These are phyloP conservation scores for Geophilus truncorum DNA, from an alignment of 2,888 invertebrate genomes.

Conservation along the genomic window DNA sequence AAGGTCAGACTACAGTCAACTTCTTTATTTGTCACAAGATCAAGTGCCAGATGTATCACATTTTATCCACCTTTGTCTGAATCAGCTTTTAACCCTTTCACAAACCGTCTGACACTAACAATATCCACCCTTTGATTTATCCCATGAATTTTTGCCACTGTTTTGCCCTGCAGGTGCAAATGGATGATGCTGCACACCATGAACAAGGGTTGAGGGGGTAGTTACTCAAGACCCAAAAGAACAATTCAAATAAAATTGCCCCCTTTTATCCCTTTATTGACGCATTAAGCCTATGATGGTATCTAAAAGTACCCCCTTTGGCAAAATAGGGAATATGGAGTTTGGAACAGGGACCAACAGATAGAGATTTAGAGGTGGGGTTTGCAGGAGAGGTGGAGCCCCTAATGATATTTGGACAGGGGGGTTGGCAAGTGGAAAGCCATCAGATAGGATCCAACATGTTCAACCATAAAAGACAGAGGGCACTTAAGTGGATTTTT, in stretches of 20 bases:
- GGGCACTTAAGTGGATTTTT: not conserved
- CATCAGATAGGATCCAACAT: not conserved
- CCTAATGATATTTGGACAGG: constrained; percentile 11
- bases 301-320: constrained; percentile 12
- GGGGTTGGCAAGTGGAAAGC: constrained; percentile 1
- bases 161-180: constrained; percentile 10
- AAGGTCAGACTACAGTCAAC: not conserved
- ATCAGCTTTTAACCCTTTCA: too few relatives aligned
- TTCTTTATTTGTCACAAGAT: not conserved
- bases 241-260: constrained; percentile 13
- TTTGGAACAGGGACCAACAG: not conserved
- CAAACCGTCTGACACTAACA: too few relatives aligned
- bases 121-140: not conserved
- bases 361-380: not conserved
- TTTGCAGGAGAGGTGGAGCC: not conserved
- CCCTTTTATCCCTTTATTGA: constrained; percentile 17
- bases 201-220: not conserved
- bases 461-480: constrained; percentile 17
- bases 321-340: constrained; percentile 5
- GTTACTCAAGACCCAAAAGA: constrained; percentile 11
- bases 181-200: constrained; percentile 1
- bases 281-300: constrained; percentile 15
- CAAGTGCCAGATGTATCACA: not conserved
- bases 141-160: not conserved
- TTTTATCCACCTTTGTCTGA: not conserved